These are phyloP conservation scores for Drosophila testacea DNA, from an alignment of 2,888 invertebrate genomes.

Conservation along the genomic window DNA sequence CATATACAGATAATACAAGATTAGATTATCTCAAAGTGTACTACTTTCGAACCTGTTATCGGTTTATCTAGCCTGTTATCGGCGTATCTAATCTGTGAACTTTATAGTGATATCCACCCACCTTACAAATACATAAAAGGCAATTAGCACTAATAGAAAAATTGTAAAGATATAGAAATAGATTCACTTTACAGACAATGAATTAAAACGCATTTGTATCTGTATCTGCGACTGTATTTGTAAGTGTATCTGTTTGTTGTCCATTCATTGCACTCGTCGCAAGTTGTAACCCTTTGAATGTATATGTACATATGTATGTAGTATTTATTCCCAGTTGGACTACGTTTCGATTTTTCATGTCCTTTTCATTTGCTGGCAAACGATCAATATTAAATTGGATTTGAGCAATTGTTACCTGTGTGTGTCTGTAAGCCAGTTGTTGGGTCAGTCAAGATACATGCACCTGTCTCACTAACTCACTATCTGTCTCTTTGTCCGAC, in stretches of 20 bases:
- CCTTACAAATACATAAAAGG: conserved; percentile 24
- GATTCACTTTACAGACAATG: neutral
- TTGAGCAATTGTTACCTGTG: conserved; percentile 62
- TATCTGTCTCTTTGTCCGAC: conserved; percentile 1
- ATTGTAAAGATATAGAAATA: conserved; percentile 1
- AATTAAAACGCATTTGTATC: conserved; percentile 2
- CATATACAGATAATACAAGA: conserved; percentile 7
- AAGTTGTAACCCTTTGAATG: conserved; percentile 38
- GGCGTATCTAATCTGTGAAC: conserved; percentile 63
- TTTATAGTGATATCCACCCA: conserved; percentile 43
- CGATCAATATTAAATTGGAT: conserved; percentile 78
- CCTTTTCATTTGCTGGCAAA: conserved; percentile 44
- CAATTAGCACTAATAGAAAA: conserved; percentile 13
- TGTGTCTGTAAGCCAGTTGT: neutral
- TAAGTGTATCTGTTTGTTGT: conserved; percentile 17
- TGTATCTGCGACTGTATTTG: conserved; percentile 1
- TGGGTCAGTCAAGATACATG: conserved; percentile 19
- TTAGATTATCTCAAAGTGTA: conserved; percentile 4
- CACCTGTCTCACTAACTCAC: conserved; percentile 18
- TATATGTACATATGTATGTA: neutral
- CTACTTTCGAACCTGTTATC: conserved; percentile 5
- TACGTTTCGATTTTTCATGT: conserved; percentile 58
- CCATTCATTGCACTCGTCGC: conserved; percentile 30
- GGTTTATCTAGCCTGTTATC: conserved; percentile 17
- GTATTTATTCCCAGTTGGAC: neutral